Evolutionary conservation across 1,140 invertebrate genomes (phyloP).

Genomic region (Plectrocnemia conspersa): DNA sequence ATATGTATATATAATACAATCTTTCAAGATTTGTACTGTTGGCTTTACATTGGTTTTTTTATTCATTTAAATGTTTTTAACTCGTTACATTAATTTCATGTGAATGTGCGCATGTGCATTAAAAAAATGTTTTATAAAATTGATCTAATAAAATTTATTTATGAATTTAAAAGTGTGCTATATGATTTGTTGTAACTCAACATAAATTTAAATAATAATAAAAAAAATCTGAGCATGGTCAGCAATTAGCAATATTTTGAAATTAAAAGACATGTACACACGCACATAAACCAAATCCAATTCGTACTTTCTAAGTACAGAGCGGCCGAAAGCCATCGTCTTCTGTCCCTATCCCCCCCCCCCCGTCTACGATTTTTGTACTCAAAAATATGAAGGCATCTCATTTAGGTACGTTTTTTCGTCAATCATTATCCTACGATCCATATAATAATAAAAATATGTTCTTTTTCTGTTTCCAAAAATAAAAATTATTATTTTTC

Average conservation of each 20-base stretch:
- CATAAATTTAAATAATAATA: not conserved
- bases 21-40: conserved; percentile 12
- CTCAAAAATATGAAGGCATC: conserved; percentile 25
- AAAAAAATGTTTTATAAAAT: conserved; percentile 16
- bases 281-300: too few species aligned
- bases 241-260: too few species aligned
- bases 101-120: conserved; percentile 1
- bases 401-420: conserved; percentile 22
- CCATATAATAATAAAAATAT: too few species aligned
- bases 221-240: not conserved
- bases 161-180: not conserved
- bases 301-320: too few species aligned
- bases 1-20: conserved; percentile 10
- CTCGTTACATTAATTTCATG: not conserved
- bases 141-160: not conserved
- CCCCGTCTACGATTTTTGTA: conserved; percentile 16
- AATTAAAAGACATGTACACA: too few species aligned
- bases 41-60: conserved; percentile 10
- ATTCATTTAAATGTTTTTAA: conserved; percentile 10
- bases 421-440: conserved; percentile 16
- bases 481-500: too few species aligned
- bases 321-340: too few species aligned
- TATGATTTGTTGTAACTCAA: not conserved
- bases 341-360: too few species aligned
- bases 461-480: too few species aligned